Percentiles rank a stretch among this genome's conserved stretches.
These are phyloP conservation scores for Hippocampus zosterae DNA, from an alignment of 2,113 vertebrate species.

Conservation along the genomic window DNA sequence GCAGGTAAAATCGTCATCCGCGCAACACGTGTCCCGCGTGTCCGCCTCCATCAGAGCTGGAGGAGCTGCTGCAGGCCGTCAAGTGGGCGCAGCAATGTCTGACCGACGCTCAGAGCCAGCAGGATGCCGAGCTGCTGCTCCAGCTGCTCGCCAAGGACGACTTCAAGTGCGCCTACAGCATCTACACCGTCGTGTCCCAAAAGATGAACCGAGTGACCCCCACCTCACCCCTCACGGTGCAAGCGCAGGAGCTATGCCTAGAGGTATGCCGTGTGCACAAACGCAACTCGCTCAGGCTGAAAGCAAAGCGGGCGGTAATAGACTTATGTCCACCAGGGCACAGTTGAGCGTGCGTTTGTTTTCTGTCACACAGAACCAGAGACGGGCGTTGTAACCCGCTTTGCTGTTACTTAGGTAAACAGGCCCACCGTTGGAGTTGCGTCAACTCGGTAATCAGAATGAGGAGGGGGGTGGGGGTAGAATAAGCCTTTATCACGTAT, in stretches of 20 bases:
- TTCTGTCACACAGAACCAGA: slow-evolving; percentile 26
- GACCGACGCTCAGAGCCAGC: slow-evolving; percentile 87
- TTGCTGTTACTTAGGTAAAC: slow-evolving; percentile 22
- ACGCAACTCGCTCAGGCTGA: slow-evolving; percentile 15
- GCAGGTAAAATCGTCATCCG: background rate
- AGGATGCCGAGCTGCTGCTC: slow-evolving; percentile 83
- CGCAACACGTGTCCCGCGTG: background rate
- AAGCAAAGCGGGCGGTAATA: slow-evolving; percentile 38
- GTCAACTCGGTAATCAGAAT: slow-evolving; percentile 15
- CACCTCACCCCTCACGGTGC: slow-evolving; percentile 82
- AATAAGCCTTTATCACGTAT: slow-evolving; percentile 8
- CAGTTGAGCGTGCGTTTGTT: slow-evolving; percentile 15
- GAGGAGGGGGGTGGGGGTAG: background rate
- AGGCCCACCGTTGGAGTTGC: slow-evolving; percentile 27
- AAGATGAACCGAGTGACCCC: slow-evolving; percentile 84
- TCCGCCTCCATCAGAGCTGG: slow-evolving; percentile 74
- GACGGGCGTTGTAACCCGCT: slow-evolving; percentile 15
- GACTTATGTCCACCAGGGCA: slow-evolving; percentile 26
- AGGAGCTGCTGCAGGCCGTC: slow-evolving; percentile 83
- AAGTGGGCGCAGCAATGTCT: slow-evolving; percentile 80
- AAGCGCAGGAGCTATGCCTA: slow-evolving; percentile 83
- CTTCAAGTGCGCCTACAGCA: slow-evolving; percentile 86
- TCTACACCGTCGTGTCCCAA: slow-evolving; percentile 83
- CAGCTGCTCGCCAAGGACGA: slow-evolving; percentile 84
- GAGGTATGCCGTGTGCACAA: slow-evolving; percentile 73